These are phyloP conservation scores for Leptonema lineaticorne DNA, from an alignment of 1,140 invertebrate genomes.

Conservation along the genomic window DNA sequence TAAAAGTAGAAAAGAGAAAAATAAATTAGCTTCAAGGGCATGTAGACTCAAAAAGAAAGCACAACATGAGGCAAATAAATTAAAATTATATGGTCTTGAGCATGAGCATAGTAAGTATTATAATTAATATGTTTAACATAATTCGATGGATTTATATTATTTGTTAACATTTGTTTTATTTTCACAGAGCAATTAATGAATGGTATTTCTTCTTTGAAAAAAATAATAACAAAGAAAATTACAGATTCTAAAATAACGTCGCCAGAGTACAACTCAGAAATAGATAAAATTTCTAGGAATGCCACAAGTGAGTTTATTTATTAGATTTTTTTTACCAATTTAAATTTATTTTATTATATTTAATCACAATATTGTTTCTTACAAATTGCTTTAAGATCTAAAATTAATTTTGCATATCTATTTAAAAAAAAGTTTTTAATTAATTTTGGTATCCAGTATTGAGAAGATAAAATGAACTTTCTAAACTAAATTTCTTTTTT, in stretches of 20 bases:
- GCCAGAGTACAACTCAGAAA: conserved; percentile 61
- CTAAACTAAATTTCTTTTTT: conserved; percentile 22
- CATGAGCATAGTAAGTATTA: conserved; percentile 85
- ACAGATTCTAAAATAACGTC: conserved; percentile 56
- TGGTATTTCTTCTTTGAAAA: conserved; percentile 67
- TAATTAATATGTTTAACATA: background rate
- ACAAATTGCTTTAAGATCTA: too few relatives aligned
- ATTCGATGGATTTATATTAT: too few relatives aligned
- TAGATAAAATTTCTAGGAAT: conserved; percentile 66
- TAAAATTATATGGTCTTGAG: conserved; percentile 92
- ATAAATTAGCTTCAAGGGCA: conserved; percentile 94
- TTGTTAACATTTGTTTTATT: conserved; percentile 4
- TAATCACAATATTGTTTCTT: background rate
- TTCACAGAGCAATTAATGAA: conserved; percentile 66
- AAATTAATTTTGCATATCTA: too few relatives aligned
- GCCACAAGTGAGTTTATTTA: conserved; percentile 62
- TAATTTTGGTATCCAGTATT: too few relatives aligned
- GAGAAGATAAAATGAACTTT: too few relatives aligned
- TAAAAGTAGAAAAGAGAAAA: conserved; percentile 95
- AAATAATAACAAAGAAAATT: conserved; percentile 63
- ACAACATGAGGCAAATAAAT: conserved; percentile 92
- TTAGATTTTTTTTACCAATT: background rate
- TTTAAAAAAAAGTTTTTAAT: too few relatives aligned
- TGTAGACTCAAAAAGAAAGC: conserved; percentile 94
- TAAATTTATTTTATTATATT: background rate